Conservation (phyloP, 2,888 invertebrate genomes). For the Dicranocentrus wangi region DNA sequence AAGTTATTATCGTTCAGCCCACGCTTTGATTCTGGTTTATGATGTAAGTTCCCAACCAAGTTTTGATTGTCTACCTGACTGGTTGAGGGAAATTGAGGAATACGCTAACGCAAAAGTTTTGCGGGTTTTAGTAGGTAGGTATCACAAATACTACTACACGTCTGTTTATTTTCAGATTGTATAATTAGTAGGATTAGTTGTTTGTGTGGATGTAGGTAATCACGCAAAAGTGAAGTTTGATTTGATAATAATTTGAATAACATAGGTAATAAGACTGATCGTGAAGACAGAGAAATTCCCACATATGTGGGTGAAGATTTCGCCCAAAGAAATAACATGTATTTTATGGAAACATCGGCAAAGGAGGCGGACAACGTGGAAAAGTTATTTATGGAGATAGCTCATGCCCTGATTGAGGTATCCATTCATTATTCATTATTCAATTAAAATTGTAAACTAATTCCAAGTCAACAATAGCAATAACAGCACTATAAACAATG, state of each 20-base stretch:
- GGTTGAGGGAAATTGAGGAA: conserved; percentile 97
- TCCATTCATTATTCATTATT: not conserved
- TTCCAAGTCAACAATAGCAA: too few relatives aligned
- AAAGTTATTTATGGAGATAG: conserved; percentile 96
- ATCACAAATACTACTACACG: too few relatives aligned
- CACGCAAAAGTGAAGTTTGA: too few relatives aligned
- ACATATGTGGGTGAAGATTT: conserved; percentile 96
- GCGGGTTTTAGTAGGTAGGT: conserved; percentile 90
- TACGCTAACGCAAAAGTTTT: conserved; percentile 96
- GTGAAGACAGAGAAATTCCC: conserved; percentile 96
- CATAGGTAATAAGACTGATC: conserved; percentile 97
- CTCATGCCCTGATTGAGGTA: conserved; percentile 91
- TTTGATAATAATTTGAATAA: too few relatives aligned
- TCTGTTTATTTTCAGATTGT: too few relatives aligned
- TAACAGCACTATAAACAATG: too few relatives aligned
- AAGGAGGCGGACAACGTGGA: conserved; percentile 99
- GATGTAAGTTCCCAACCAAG: conserved; percentile 98
- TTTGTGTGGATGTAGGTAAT: too few relatives aligned
- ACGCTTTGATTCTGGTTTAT: conserved; percentile 96
- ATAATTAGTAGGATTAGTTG: too few relatives aligned
- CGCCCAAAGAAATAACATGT: conserved; percentile 96
- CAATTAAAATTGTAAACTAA: not conserved
- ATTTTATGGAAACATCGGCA: conserved; percentile 97
- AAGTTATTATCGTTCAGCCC: conserved; percentile 97
- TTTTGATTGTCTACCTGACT: conserved; percentile 96